These are phyloP conservation scores for Siphamia tubifer DNA, from an alignment of 2,113 vertebrate species.

Conservation along the genomic window DNA sequence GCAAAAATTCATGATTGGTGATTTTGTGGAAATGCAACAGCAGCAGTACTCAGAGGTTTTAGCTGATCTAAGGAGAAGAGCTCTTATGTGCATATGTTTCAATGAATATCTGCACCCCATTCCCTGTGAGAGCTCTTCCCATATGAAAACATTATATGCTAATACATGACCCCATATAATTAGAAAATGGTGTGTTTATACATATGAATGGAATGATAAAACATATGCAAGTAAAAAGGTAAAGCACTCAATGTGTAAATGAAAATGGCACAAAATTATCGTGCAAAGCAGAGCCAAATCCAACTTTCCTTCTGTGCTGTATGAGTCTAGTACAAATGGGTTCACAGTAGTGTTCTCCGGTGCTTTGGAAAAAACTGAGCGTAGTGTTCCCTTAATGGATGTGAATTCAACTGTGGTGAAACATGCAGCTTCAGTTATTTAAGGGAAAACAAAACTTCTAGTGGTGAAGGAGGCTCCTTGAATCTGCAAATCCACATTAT, in stretches of 20 bases:
- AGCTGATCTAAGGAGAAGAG: slow-evolving; percentile 40
- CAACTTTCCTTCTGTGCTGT: background rate
- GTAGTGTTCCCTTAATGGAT: background rate
- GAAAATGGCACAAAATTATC: background rate
- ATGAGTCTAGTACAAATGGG: background rate
- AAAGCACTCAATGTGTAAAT: background rate
- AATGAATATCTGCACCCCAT: slow-evolving; percentile 19
- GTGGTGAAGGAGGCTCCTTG: background rate
- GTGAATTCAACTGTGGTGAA: background rate
- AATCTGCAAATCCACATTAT: background rate
- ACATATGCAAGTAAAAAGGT: background rate
- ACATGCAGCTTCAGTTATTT: background rate
- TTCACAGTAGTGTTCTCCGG: background rate
- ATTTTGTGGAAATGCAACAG: slow-evolving; percentile 31
- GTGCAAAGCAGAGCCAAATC: background rate
- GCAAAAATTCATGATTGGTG: slow-evolving; percentile 41
- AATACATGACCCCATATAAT: background rate
- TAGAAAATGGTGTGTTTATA: too few species aligned
- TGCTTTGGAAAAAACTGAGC: background rate
- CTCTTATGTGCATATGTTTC: slow-evolving; percentile 44
- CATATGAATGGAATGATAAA: too few species aligned
- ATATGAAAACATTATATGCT: background rate
- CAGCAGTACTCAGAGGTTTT: slow-evolving; percentile 20
- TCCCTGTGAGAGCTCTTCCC: background rate
- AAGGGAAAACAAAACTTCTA: background rate